A percentile compares a stretch with the other conserved stretches of the same genome.
These are phyloP conservation scores for Sternotherus odoratus DNA, from an alignment of 2,797 vertebrate genomes.

Conservation along the genomic window DNA sequence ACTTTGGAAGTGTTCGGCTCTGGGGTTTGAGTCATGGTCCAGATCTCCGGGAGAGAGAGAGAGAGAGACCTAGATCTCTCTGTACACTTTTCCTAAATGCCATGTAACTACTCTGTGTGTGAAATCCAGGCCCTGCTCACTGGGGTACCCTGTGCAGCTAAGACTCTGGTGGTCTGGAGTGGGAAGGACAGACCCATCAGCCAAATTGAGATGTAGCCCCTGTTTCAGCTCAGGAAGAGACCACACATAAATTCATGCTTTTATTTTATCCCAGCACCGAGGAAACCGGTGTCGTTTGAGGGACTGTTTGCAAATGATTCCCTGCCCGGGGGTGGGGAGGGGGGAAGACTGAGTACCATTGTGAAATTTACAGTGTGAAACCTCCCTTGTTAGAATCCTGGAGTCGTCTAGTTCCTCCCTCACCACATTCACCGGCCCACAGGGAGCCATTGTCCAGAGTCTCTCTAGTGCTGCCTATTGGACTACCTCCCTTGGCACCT, in stretches of 20 bases:
- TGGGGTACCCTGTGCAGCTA: rapidly evolving
- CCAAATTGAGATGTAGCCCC: neutral
- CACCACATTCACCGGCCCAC: too few relatives aligned
- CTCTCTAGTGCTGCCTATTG: too few relatives aligned
- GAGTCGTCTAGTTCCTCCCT: too few relatives aligned
- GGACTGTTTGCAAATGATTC: too few relatives aligned
- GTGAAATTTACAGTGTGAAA: too few relatives aligned
- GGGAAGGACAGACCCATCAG: neutral
- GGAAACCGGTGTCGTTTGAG: neutral
- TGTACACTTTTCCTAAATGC: neutral
- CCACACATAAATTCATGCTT: neutral
- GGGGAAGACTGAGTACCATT: too few relatives aligned
- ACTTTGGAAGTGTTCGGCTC: neutral
- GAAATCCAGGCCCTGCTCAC: neutral
- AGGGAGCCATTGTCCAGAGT: too few relatives aligned
- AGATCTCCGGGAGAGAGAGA: neutral
- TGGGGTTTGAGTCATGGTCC: neutral
- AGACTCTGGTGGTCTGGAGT: neutral
- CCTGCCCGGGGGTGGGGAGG: too few relatives aligned
- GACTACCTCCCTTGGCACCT: too few relatives aligned
- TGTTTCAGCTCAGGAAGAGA: neutral
- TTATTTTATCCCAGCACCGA: neutral
- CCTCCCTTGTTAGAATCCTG: too few relatives aligned
- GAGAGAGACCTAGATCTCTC: neutral
- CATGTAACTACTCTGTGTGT: rapidly evolving